Evolutionary conservation across 2,888 invertebrate genomes (phyloP), one percentile per base, ranked within the genome.

Genomic region (Phaedon cochleariae): DNA sequence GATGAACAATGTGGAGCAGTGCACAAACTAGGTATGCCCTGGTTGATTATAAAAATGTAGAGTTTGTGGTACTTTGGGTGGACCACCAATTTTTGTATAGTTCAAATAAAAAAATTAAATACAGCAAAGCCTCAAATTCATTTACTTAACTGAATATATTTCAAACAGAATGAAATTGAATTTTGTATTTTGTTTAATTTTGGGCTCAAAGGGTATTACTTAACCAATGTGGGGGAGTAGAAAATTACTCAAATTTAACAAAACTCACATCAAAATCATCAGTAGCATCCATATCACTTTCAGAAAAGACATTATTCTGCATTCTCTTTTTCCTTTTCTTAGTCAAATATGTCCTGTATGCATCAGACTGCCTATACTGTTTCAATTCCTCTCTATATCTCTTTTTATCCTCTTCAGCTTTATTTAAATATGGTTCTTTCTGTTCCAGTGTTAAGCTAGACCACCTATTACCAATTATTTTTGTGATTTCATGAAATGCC

Each of bases 401-500:
- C 71, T 85, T 84, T 72, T 87, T 88, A 72, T 88, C 87, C 68
- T 85, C 85, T 70, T 87, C 87, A 12, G 87, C 87, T 70, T 84
- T 82, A 52, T 84, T 85, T 63, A 87, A 77, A 79, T 87, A 88
- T 41, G 85, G 86, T 80, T 85, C 83, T 77, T 88, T 88, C 65
- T 87, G 85, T 51, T 84, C 84, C 49, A 84, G 74, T 53, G 84
- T 84, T 74, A 88, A 81, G 71, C 82, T 84, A 5, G 87, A 87
- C 88, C 88, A 88, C 73, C 85, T 86, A 71, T 86, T 86, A 1
- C 87, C 87, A 54, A 79, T 79, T 61, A 87, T 81, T 78, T 87
- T 87, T 0, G 88, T 88, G 34, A 87, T 85, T 78, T 87, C 87
- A 69, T 86, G 83, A 80, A 87, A 87, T n/a, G 84, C 83, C 59